Evolutionary conservation across 1,140 invertebrate species (phyloP).

Genomic region (Leptonema lineaticorne): DNA sequence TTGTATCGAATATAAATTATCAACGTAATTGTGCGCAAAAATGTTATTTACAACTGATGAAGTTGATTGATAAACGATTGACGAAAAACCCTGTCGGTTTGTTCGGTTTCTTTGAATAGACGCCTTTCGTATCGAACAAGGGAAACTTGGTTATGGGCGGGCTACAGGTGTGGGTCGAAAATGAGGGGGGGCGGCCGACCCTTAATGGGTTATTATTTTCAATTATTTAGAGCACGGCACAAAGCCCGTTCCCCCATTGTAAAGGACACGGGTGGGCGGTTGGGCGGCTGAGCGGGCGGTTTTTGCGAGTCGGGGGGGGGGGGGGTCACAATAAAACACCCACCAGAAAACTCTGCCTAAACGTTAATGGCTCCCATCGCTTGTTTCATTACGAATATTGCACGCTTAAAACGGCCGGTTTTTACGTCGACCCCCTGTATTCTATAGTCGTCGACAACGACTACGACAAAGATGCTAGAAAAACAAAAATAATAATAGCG

Average conservation of each 20-base stretch:
- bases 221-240: constrained; percentile 22
- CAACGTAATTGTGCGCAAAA: no score
- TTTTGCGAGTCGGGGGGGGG: not conserved
- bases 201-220: constrained; percentile 28
- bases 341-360: constrained; percentile 3
- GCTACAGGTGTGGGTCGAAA: not conserved
- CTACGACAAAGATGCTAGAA: not conserved
- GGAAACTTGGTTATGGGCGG: not conserved
- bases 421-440: no score
- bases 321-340: constrained; percentile 10
- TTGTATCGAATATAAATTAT: no score
- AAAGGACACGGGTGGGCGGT: no score
- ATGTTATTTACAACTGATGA: no score
- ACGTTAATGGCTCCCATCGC: constrained; percentile 18
- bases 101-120: not conserved
- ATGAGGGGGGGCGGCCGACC: not conserved
- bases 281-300: not conserved
- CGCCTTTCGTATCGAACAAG: no score
- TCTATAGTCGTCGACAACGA: not conserved
- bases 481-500: no score
- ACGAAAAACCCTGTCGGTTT: not conserved
- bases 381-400: constrained; percentile 28
- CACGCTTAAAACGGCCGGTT: constrained; percentile 13
- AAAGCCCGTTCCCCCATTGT: constrained; percentile 9
- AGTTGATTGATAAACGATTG: constrained; percentile 1